Base-by-base conservation (phyloP, 1,140 invertebrate species). In the Hirudo medicinalis region DNA sequence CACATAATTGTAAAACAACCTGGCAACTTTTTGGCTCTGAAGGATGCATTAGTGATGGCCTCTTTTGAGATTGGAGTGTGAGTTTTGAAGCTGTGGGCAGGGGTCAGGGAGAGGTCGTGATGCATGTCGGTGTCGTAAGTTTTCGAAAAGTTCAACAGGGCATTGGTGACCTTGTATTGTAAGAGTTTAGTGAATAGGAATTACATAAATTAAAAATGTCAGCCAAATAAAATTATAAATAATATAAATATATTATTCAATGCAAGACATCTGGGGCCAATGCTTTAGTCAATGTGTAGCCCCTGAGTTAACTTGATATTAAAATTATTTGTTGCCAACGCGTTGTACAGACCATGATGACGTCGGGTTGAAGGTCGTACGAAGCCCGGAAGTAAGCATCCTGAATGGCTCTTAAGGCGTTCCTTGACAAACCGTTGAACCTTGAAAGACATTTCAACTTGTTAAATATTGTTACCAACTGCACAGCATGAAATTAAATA, bases 21-120 rank as follows among this genome's bases (percentile, higher is more conserved):
- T 63, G 57, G 57, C 20, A 63, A 63, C 57, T 63, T 63, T 32
- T 32, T 63, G 19, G 57, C 29, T 25, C 57, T 22, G 29, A 63
- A 63, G 22, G 57, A 63, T 25, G 57, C 57, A 63, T 63, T 63
- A n/a, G 57, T 63, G 57, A 63, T 63, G 22, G 57, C 57, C 1
- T 63, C 57, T 63, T 63, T 63, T 63, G 57, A 22, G 57, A 25
- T 63, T 63, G 57, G 57, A 63, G 22, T 63, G 57, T 22, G 57
- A 13, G 29, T 63, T 22, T 32, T 32, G 57, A 25, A 32, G 29
- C 57, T 25, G 22, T 63, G 43, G 43, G 43, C 15, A 20, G 29
- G 57, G 19, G 22, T 63, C 57, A 25, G 22, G 13, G 22, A 25
- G 20, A 25, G 22, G 22, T 63, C 57, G 8, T 63, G 57, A 8